Base-by-base conservation (phyloP, 1,140 invertebrate genomes). In the Scaptomyza graminum region DNA sequence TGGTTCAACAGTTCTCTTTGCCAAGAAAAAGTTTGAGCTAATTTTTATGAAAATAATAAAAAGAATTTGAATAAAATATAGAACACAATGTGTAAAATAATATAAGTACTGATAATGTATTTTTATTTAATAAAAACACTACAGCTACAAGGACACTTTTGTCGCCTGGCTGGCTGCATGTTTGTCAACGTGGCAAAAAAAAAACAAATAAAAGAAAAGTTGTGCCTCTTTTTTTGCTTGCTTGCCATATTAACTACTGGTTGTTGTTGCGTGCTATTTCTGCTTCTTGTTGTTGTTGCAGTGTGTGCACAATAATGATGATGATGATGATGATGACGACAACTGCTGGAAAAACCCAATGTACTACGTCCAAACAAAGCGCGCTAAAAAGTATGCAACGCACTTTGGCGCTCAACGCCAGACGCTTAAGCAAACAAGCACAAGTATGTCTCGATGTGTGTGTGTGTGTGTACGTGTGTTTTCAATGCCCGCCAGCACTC, bases 341-440 rank as follows among this genome's bases (percentile, higher is more conserved):
- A 70, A 60, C 68, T 56, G 73, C 66, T 74, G 78, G 79, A 83
- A 83, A 82, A 83, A 83, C 71, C 79, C 79, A 74, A 81, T 84
- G 47, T 77, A 69, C 80, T 81, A 74, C 28, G 28, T 31, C 28
- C 79, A 81, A 88, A 85, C 82, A 85, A 85, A 87, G 82, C 83
- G 71, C 85, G 78, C 78, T 82, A 74, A 87, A 87, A 85, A 87
- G 82, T 78, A 75, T 88, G 82, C 83, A 83, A 87, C 82, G 83
- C 82, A 87, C 82, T 87, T 87, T 88, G 73, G 63, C 52, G 63
- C 69, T 76, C 69, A 63, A 28, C 81, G 74, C 64, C 50, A 76
- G 79, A 69, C 68, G 55, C 74, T 73, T n/a, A n/a, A n/a, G n/a
- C 50, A 43, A 44, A 52, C 62, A 52, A 50, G 34, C 13, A 7